phyloP scores from a whole-genome alignment of 2,113 vertebrate genomes.

The Dromaius novaehollandiae region DNA sequence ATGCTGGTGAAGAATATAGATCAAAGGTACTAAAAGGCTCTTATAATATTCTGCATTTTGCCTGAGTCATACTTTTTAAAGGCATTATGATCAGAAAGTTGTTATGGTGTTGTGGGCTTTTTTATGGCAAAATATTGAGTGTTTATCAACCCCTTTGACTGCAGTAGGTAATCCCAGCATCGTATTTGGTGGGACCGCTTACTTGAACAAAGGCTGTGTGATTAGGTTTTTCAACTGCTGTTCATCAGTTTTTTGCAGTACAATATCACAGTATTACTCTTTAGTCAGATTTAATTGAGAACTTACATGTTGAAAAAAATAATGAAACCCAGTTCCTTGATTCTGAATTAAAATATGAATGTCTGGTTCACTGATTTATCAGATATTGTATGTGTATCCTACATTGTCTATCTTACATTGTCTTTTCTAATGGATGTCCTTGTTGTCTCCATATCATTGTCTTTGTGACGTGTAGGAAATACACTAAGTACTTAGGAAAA shows the following conservation, averaged over 20 bases:
- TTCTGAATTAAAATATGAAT: neutral
- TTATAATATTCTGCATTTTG: neutral
- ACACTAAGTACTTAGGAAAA: neutral
- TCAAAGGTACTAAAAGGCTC: neutral
- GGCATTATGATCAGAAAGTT: neutral
- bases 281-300: neutral
- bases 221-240: neutral
- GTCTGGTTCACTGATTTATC: neutral
- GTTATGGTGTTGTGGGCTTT: neutral
- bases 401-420: neutral
- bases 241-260: neutral
- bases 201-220: rapidly evolving
- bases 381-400: neutral
- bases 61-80: neutral
- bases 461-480: neutral
- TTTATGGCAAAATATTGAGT: neutral
- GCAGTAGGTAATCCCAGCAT: rapidly evolving
- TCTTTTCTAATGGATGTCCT: neutral
- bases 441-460: no score
- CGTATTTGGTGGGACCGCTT: neutral
- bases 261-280: neutral
- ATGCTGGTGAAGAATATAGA: neutral
- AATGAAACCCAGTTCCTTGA: neutral
- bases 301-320: neutral
- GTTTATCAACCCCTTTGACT: neutral